These are phyloP conservation scores for Peromyscus aztecus DNA, from an alignment of 2,797 vertebrate genomes.

Conservation along the genomic window DNA sequence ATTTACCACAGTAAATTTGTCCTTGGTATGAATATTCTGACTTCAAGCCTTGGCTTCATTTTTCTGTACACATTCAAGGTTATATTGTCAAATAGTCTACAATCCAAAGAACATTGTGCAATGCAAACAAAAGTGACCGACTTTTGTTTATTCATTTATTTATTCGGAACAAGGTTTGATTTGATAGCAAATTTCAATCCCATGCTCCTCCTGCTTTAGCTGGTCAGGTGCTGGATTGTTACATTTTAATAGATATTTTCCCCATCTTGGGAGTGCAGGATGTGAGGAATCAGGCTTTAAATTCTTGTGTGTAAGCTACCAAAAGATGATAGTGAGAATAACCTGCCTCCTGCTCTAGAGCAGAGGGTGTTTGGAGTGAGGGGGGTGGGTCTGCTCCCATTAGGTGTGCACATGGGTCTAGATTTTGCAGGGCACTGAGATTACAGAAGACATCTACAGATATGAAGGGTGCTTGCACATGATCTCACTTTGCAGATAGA, in stretches of 20 bases:
- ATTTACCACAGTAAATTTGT: conserved; percentile 5
- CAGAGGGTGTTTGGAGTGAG: background rate
- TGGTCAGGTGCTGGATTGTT: background rate
- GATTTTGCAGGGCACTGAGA: background rate
- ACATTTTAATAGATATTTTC: background rate
- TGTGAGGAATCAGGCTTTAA: background rate
- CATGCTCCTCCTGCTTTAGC: background rate
- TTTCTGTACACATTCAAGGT: background rate
- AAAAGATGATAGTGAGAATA: background rate
- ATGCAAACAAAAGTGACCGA: background rate
- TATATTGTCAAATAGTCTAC: background rate
- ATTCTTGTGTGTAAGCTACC: background rate
- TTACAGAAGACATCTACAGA: background rate
- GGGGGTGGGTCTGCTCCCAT: background rate
- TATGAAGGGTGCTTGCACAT: background rate
- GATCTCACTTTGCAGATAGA: conserved; percentile 3
- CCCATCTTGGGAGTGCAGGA: background rate
- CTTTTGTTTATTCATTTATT: background rate
- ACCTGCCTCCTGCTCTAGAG: background rate
- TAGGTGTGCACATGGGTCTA: background rate
- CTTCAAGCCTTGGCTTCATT: conserved; percentile 1
- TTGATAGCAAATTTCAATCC: background rate
- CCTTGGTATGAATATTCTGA: background rate
- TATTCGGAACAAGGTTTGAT: background rate
- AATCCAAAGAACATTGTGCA: background rate